These are phyloP conservation scores for Jacana jacana DNA, from an alignment of 2,113 vertebrate species.

Conservation along the genomic window DNA sequence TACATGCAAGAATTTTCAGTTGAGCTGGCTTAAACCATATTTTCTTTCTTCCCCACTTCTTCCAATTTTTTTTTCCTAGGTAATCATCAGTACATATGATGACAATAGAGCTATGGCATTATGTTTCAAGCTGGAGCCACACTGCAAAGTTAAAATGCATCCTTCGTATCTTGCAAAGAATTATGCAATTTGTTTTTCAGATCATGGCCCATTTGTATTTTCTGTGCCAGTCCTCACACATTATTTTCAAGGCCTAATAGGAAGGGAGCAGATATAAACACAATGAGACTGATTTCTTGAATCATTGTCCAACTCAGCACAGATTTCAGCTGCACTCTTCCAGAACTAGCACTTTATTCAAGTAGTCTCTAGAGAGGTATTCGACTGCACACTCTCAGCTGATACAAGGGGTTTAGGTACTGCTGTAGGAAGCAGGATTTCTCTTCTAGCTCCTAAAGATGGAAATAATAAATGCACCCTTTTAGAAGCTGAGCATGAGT, in stretches of 20 bases:
- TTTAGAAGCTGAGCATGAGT: not conserved
- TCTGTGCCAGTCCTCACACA: not conserved
- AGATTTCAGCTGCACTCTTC: not conserved
- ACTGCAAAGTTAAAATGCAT: not conserved
- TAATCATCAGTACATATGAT: not conserved
- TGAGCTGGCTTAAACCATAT: not conserved
- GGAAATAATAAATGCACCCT: not conserved
- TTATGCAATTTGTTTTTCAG: not conserved
- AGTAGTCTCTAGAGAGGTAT: not conserved
- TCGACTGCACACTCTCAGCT: not conserved
- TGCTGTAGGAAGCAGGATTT: not conserved
- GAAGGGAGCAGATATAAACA: not conserved
- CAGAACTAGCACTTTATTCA: not conserved
- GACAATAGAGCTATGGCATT: not conserved
- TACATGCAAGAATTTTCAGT: not conserved
- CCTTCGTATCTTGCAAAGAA: not conserved
- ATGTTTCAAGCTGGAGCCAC: not conserved
- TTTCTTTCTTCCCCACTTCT: not conserved
- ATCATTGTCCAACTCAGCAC: not conserved
- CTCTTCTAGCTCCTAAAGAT: not conserved
- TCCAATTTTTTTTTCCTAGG: not conserved
- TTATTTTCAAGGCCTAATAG: not conserved
- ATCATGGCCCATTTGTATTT: not conserved
- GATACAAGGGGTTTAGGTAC: not conserved
- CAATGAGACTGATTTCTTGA: not conserved